Base-by-base conservation (phyloP, 2,113 vertebrate species). In the Hypomesus transpacificus region DNA sequence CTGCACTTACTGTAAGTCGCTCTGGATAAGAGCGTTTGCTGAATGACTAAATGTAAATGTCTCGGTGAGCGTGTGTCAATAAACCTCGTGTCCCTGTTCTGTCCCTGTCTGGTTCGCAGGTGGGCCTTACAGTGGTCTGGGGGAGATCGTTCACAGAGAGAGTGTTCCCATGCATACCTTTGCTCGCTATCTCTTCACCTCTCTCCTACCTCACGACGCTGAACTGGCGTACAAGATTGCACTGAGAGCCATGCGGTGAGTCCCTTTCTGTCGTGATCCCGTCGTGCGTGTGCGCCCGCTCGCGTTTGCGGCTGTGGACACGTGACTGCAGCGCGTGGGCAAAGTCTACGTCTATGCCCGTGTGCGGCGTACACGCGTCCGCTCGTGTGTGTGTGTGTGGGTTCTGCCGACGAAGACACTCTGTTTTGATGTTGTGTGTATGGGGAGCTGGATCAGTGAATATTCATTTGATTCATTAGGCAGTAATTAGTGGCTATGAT, bases 81-180 rank as follows among this genome's bases (percentile, higher is more conserved):
- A 34, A 34, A 34, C 24, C 24, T 3, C 21, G 62, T 46, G 34
- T 46, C 9, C 24, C 24, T 16, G 18, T 3, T n/a, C 62, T 6
- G 14, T 31, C 60, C 31, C 60, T 31, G 39, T 66, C n/a, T 86
- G 8, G 86, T 58, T 83, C 66, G 39, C 89, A 99, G 97, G 94
- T 84, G 97, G 97, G 78, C 96, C 95, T 3, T 98, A 98, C 80
- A 98, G 95, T 88, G 97, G 97, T 87, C 93, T 99, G 69, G 97
- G 97, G 46, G 96, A 99, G 94, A 92, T 98, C 39, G 91, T 96
- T 84, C 96, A 98, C 89, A 93, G 97, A 93, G 97, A 99, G 94
- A 99, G 96, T 2, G 96, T 99, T 89, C 97, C 97, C 88, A 99
- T 99, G 97, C 97, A 99, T 94, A 98, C 97, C 74, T 99, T 96